Evolutionary conservation across 1,140 invertebrate species (phyloP).

Genomic region (Scaptodrosophila lebanonensis): DNA sequence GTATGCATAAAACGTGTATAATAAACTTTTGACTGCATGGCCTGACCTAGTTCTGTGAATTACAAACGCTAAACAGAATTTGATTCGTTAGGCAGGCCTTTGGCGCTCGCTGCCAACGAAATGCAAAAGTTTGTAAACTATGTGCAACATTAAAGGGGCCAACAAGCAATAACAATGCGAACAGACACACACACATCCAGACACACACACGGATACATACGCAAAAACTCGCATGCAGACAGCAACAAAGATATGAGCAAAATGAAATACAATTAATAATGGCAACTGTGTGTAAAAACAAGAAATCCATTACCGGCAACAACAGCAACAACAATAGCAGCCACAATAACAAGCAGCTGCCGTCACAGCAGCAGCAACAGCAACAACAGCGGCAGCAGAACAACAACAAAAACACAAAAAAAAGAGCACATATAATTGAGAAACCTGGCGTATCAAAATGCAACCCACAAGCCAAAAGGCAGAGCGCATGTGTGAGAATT

Average conservation of each 20-base stretch:
- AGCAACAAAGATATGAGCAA: constrained; percentile 29
- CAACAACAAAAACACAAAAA: constrained; percentile 15
- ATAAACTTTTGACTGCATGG: too few species aligned
- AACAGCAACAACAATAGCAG: constrained; percentile 8
- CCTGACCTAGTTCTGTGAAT: too few species aligned
- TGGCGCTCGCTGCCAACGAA: too few species aligned
- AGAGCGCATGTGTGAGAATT: constrained; percentile 12
- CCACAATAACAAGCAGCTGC: constrained; percentile 7
- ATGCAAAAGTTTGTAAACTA: constrained; percentile 29
- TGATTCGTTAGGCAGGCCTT: too few species aligned
- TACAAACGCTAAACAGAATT: too few species aligned
- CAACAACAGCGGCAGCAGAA: constrained; percentile 34
- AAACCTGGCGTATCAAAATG: constrained; percentile 69
- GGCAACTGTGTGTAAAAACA: constrained; percentile 47
- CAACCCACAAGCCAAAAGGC: constrained; percentile 54
- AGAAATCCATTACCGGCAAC: constrained; percentile 48
- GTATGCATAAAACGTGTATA: too few species aligned
- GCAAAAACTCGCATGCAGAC: neutral
- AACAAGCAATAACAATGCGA: constrained; percentile 34
- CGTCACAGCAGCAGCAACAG: constrained; percentile 34
- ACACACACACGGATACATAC: too few species aligned
- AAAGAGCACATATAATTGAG: constrained; percentile 51
- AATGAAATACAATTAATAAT: constrained; percentile 54
- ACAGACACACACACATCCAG: too few species aligned
- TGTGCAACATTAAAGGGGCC: constrained; percentile 41